phyloP scores from a whole-genome alignment of 2,797 vertebrate genomes.

The Thaleichthys pacificus region DNA sequence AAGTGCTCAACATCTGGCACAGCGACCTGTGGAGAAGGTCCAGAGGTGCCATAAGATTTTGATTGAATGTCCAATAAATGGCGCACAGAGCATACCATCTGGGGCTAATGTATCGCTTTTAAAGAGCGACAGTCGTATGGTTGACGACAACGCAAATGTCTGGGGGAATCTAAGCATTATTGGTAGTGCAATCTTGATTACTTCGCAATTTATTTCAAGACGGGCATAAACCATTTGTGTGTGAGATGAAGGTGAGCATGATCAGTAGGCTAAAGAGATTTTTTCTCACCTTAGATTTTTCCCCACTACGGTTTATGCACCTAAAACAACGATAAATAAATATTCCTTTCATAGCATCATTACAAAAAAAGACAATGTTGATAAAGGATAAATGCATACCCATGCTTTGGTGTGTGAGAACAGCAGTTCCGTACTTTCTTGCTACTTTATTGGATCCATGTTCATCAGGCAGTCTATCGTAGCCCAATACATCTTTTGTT shows the following conservation, averaged over 20 bases:
- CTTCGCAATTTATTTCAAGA: slow-evolving; percentile 81
- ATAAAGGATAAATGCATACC: no score
- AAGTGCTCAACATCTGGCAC: slow-evolving; percentile 4
- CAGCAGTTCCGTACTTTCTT: no score
- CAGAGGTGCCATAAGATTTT: not conserved
- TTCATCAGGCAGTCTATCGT: no score
- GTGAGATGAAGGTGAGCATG: slow-evolving; percentile 35
- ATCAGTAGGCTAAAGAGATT: not conserved
- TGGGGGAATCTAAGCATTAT: slow-evolving; percentile 65
- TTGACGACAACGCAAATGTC: slow-evolving; percentile 34
- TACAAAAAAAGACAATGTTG: no score
- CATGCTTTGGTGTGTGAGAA: no score
- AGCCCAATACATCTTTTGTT: not conserved
- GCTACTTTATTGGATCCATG: no score
- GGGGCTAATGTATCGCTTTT: not conserved
- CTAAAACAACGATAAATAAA: no score
- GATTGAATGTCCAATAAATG: not conserved
- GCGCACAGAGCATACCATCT: not conserved
- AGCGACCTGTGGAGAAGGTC: not conserved
- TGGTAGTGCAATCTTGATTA: slow-evolving; percentile 71
- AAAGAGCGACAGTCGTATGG: not conserved
- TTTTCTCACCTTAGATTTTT: not conserved
- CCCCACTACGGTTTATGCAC: no score
- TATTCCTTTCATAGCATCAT: no score
- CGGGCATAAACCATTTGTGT: slow-evolving; percentile 82